Evolutionary conservation across 2,113 vertebrate species (phyloP).

Genomic region (Marcusenius ussheri): DNA sequence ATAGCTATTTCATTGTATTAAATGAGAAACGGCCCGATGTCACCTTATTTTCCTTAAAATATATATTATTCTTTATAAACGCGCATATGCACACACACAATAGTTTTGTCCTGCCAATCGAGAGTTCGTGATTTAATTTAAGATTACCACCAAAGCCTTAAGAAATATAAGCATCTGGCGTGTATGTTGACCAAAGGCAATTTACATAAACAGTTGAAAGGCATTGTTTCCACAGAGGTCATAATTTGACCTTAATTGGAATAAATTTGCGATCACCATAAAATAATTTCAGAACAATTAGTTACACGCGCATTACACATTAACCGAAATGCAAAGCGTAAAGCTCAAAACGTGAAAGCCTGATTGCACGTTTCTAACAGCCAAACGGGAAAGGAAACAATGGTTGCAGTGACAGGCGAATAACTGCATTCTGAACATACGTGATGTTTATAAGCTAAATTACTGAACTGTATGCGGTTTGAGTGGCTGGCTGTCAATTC

Average conservation of each 20-base stretch:
- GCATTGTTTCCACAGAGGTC: conserved; percentile 21
- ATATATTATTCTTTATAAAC: not conserved
- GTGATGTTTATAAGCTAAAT: not conserved
- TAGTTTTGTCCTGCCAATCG: not conserved
- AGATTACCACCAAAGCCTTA: not conserved
- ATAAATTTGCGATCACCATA: conserved; percentile 6
- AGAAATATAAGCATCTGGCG: conserved; percentile 5
- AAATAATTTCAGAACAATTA: conserved; percentile 1
- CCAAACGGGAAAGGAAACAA: not conserved
- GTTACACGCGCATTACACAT: not conserved
- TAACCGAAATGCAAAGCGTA: not conserved
- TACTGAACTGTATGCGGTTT: not conserved
- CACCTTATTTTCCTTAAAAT: not conserved
- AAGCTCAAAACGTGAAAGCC: not conserved
- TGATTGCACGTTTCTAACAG: not conserved
- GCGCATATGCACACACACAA: not conserved
- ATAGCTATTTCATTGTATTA: not conserved
- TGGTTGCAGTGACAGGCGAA: not conserved
- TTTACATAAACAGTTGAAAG: conserved; percentile 19
- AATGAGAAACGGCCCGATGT: not conserved
- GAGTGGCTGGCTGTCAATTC: not conserved
- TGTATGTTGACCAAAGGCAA: conserved; percentile 1
- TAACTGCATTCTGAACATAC: not conserved
- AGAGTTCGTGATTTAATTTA: not conserved
- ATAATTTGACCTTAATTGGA: conserved; percentile 12